These are phyloP conservation scores for Sesia bembeciformis DNA, from an alignment of 2,888 invertebrate genomes.

Conservation along the genomic window DNA sequence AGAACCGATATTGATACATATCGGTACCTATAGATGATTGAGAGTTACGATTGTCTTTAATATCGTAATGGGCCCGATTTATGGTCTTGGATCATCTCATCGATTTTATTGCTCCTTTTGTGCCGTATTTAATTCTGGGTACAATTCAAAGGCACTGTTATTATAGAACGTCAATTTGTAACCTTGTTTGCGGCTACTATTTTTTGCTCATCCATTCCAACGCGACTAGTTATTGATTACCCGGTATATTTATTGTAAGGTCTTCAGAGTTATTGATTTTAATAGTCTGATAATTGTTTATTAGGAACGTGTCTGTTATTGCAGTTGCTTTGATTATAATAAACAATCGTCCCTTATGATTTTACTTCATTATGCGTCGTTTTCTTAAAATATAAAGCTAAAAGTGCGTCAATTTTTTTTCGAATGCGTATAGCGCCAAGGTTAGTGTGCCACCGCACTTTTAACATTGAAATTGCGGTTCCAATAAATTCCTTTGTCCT, in stretches of 20 bases:
- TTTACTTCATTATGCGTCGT: no score
- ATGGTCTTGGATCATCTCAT: no score
- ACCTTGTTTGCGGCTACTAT: slow-evolving; percentile 23
- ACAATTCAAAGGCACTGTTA: slow-evolving; percentile 28
- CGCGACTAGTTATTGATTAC: slow-evolving; percentile 3
- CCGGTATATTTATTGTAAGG: neutral
- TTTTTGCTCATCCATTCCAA: slow-evolving; percentile 8
- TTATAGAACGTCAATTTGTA: slow-evolving; percentile 34
- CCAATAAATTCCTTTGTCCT: slow-evolving; percentile 41
- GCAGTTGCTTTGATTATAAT: no score
- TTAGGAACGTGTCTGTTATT: no score
- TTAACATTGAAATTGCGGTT: slow-evolving; percentile 32
- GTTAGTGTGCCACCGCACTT: neutral
- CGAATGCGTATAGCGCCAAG: neutral
- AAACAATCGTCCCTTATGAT: no score
- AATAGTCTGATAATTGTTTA: no score
- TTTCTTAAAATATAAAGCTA: no score
- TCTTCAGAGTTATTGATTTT: slow-evolving; percentile 8
- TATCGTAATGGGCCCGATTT: slow-evolving; percentile 59
- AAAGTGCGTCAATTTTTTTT: no score
- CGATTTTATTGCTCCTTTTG: slow-evolving; percentile 38
- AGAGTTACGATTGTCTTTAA: slow-evolving; percentile 63
- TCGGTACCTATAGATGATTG: slow-evolving; percentile 28
- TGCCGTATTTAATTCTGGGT: slow-evolving; percentile 36
- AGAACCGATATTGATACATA: neutral